Conservation (phyloP, 1,140 invertebrate genomes). For the Drosophila guanche region DNA sequence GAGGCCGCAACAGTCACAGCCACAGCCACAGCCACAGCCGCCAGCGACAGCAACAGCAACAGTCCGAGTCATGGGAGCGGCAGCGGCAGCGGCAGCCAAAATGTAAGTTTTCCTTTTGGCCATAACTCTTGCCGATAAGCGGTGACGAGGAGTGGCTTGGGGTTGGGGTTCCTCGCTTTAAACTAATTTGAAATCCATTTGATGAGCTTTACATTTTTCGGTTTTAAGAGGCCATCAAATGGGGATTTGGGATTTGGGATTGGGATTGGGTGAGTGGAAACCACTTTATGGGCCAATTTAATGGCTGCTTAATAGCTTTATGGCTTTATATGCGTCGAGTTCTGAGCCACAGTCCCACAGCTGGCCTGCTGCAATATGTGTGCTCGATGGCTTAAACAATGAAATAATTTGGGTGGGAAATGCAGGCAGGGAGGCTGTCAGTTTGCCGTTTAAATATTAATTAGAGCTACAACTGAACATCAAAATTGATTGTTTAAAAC, state of each 20-base stretch:
- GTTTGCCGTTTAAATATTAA: too few species aligned
- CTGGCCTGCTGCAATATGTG: constrained; percentile 18
- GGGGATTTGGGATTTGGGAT: background rate
- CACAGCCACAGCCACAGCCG: constrained; percentile 19
- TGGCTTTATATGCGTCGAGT: constrained; percentile 61
- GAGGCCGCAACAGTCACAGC: constrained; percentile 37
- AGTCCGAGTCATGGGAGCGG: too few species aligned
- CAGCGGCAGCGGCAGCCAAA: constrained; percentile 39
- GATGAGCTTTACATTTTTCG: constrained; percentile 64
- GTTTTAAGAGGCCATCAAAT: constrained; percentile 38
- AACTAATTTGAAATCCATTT: constrained; percentile 63
- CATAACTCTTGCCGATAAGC: constrained; percentile 49
- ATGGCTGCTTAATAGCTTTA: constrained; percentile 67
- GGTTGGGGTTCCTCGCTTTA: background rate
- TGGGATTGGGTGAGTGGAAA: constrained; percentile 35
- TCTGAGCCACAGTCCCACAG: constrained; percentile 10
- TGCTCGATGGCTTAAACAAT: constrained; percentile 22
- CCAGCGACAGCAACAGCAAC: constrained; percentile 31
- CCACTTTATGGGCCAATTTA: constrained; percentile 63
- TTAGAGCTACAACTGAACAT: too few species aligned
- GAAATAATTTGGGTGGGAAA: constrained; percentile 18
- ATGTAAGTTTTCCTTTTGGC: constrained; percentile 31
- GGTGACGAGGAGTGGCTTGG: background rate
- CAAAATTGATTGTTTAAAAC: too few species aligned
- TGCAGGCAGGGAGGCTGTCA: too few species aligned